Evolutionary conservation across 1,140 invertebrate genomes (phyloP).

Genomic region (Notospermus geniculatus): DNA sequence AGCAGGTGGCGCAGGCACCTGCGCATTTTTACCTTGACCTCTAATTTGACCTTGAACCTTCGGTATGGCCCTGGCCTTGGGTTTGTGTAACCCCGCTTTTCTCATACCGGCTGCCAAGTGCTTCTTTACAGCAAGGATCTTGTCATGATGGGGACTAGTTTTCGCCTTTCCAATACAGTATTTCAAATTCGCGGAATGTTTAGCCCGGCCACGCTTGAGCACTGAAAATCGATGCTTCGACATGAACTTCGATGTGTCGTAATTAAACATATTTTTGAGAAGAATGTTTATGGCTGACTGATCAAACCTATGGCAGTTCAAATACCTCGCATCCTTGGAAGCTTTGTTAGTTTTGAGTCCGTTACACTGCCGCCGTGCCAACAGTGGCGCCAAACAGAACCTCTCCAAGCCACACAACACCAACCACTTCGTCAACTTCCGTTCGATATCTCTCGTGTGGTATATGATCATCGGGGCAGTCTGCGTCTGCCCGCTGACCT

Average conservation of each 20-base stretch:
- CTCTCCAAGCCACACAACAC: constrained; percentile 30
- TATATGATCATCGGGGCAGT: constrained; percentile 31
- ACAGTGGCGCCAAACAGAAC: constrained; percentile 29
- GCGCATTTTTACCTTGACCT: too few relatives aligned
- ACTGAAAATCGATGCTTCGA: constrained; percentile 21
- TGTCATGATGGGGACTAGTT: too few relatives aligned
- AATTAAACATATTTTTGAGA: constrained; percentile 26
- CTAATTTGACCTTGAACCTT: too few relatives aligned
- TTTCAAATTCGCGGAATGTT: background rate
- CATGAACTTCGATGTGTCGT: constrained; percentile 19
- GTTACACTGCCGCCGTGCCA: constrained; percentile 20
- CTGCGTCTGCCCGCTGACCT: constrained; percentile 23
- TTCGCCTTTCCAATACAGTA: background rate
- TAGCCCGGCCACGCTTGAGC: background rate
- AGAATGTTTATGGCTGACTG: constrained; percentile 37
- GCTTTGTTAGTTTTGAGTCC: background rate
- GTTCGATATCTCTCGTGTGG: constrained; percentile 22
- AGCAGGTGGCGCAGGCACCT: too few relatives aligned
- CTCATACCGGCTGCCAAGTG: too few relatives aligned
- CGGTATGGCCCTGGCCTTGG: too few relatives aligned
- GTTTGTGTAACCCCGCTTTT: too few relatives aligned
- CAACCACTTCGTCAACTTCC: constrained; percentile 29
- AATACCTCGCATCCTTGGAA: constrained; percentile 20
- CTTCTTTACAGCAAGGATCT: too few relatives aligned
- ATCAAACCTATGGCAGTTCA: constrained; percentile 35